These are phyloP conservation scores for Sebastolobus altivelis DNA, from an alignment of 2,797 vertebrate genomes.

Conservation along the genomic window DNA sequence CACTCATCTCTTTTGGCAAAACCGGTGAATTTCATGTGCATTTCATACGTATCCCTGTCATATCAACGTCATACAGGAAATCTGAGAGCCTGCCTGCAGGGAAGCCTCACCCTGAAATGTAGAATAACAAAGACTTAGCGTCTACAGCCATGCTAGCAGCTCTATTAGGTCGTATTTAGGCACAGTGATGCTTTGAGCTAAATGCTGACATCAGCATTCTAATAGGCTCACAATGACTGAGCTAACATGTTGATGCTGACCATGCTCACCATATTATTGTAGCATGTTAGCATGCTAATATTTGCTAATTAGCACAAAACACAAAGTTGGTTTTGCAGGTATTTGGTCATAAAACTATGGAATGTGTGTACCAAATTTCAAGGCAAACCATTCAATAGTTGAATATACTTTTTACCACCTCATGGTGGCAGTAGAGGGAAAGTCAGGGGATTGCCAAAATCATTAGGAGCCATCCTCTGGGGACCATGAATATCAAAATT, in stretches of 20 bases:
- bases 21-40: not conserved
- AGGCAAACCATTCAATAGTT: not conserved
- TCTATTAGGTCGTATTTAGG: not conserved
- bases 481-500: no score
- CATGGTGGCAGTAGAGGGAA: no score
- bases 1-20: conserved; percentile 2
- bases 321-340: not conserved
- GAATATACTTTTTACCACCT: no score
- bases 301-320: not conserved
- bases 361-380: not conserved
- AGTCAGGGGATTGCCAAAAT: no score
- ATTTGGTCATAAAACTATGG: not conserved
- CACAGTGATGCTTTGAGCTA: not conserved
- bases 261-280: not conserved
- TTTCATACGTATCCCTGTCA: conserved; percentile 18
- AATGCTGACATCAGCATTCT: not conserved
- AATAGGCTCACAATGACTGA: not conserved
- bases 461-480: no score
- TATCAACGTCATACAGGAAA: conserved; percentile 30
- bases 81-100: conserved; percentile 29
- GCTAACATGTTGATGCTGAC: not conserved
- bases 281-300: not conserved
- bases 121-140: not conserved
- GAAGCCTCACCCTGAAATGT: not conserved
- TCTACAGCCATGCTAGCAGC: not conserved